Conservation (phyloP, 1,140 invertebrate species). For the Drosophila kurseongensis region DNA sequence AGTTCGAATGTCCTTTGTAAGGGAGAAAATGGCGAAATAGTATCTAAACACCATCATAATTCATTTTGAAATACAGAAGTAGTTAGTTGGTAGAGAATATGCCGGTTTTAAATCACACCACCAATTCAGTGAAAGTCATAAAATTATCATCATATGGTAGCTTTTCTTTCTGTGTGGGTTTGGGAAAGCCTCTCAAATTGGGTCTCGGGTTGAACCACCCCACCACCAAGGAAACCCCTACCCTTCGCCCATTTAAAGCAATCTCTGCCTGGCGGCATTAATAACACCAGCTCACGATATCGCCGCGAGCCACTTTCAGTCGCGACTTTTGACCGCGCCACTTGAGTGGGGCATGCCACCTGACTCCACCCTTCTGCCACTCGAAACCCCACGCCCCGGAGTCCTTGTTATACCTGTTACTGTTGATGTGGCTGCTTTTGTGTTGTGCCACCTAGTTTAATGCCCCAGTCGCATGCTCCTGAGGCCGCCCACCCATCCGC, state of each 20-base stretch:
- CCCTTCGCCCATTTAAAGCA: slow-evolving; percentile 3
- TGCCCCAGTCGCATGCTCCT: slow-evolving; percentile 56
- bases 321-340: slow-evolving; percentile 56
- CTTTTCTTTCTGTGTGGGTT: slow-evolving; percentile 10
- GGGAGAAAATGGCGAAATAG: too few species aligned
- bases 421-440: slow-evolving; percentile 49
- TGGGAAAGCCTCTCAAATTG: slow-evolving; percentile 8
- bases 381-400: neutral
- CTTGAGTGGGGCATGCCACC: slow-evolving; percentile 35
- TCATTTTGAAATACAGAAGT: too few species aligned
- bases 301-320: slow-evolving; percentile 39
- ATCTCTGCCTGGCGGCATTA: slow-evolving; percentile 41
- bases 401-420: slow-evolving; percentile 32
- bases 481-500: neutral
- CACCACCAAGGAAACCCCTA: neutral
- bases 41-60: too few species aligned
- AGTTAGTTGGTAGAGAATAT: too few species aligned
- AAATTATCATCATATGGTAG: too few species aligned
- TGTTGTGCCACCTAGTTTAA: slow-evolving; percentile 43
- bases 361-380: neutral
- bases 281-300: slow-evolving; percentile 48
- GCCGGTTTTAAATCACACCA: too few species aligned
- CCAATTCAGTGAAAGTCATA: too few species aligned
- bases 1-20: too few species aligned
- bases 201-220: slow-evolving; percentile 2